Evolutionary conservation across 2,797 vertebrate species (phyloP).

Genomic region (Halcyon chelicuti): DNA sequence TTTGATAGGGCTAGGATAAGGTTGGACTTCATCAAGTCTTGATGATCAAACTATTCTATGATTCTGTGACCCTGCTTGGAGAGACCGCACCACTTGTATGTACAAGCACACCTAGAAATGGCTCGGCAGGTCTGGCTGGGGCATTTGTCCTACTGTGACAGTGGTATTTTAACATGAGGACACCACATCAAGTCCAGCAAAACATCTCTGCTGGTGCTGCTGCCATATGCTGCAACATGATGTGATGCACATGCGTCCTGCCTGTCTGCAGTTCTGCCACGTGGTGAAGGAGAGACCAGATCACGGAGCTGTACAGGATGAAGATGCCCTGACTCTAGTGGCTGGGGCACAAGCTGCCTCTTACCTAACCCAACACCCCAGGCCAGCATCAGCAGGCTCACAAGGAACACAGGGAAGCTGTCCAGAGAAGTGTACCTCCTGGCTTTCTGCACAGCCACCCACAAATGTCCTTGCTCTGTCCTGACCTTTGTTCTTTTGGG

Average conservation of each 20-base stretch:
- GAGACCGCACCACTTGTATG: rapidly evolving
- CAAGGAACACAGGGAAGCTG: neutral
- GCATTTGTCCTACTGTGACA: rapidly evolving
- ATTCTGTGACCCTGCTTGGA: neutral
- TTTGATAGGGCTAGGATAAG: too few species aligned
- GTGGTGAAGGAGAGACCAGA: neutral
- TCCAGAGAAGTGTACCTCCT: neutral
- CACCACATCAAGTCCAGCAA: neutral
- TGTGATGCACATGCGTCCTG: neutral
- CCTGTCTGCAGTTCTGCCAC: neutral
- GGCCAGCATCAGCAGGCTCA: neutral
- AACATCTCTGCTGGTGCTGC: neutral
- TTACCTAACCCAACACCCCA: neutral
- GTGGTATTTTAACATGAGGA: neutral
- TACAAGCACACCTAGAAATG: too few species aligned
- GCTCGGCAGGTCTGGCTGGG: neutral
- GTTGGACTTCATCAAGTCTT: too few species aligned
- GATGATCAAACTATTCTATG: too few species aligned
- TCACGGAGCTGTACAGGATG: neutral
- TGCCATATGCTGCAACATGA: neutral
- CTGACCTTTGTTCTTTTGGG: neutral
- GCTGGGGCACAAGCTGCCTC: neutral
- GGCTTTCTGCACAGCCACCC: neutral
- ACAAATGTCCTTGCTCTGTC: neutral
- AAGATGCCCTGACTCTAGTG: neutral